Evolutionary conservation across 2,797 vertebrate genomes (phyloP), one percentile per base, ranked within the genome.

Genomic region (Typhlichthys subterraneus): DNA sequence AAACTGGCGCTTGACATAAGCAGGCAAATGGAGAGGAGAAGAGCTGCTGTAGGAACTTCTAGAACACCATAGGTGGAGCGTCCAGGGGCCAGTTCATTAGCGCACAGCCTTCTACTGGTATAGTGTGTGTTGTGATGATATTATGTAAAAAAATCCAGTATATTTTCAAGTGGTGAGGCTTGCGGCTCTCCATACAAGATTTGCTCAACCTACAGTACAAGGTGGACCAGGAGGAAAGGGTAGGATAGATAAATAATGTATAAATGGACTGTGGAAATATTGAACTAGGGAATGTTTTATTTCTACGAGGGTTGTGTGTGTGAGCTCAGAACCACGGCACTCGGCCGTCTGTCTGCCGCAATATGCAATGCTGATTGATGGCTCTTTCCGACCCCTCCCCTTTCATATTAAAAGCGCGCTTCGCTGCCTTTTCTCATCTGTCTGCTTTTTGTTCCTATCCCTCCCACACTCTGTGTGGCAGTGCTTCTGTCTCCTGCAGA

Each of bases 331-430:
- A 67, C 63, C 59, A 57, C 57, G 59, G 70, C 45, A 59, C 33
- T 12, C 53, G 51, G 51, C 68, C 73, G 55, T 49, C 72, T 78
- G 68, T 61, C 79, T 73, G 53, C 66, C 57, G 61, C 76, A 78
- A 81, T 88, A 85, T 86, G 73, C 69, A 77, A 72, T 84, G 70
- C 71, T 85, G 79, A 85, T 75, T 81, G 77, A 83, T 86, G 51
- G 69, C 72, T 75, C 57, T 77, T 73, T 80, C 66, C 77, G 52
- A 72, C 61, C 42, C 65, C 64, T 78, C 62, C 63, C 57, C 61
- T 68, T 58, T 61, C 55, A 57, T 67, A 68, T 57, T 72, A 29
- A 55, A 45, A 53, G 72, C 60, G 59, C 75, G 71, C 63, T 78
- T 82, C 61, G 66, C 73, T 77, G 63, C 59, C 74, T 85, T 54